A percentile compares a stretch with the other conserved stretches of the same genome.
phyloP scores from a whole-genome alignment of 2,797 vertebrate genomes.

The Enoplosus armatus region DNA sequence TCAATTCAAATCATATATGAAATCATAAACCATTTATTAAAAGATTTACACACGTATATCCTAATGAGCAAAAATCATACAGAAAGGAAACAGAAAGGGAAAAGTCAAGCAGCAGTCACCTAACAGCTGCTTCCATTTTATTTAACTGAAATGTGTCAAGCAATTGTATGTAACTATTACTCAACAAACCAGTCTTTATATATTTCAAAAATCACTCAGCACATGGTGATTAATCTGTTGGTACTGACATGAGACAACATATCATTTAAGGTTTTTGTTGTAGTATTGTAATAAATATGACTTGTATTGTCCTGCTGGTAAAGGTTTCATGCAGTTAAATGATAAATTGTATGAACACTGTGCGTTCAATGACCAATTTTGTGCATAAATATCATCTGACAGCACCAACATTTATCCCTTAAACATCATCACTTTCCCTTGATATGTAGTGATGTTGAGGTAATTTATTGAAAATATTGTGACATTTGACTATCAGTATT shows the following conservation, averaged over 20 bases:
- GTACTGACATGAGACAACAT: neutral
- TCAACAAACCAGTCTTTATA: neutral
- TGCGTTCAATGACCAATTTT: neutral
- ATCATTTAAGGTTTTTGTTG: neutral
- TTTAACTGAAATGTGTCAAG: neutral
- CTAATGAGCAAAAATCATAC: conserved; percentile 2
- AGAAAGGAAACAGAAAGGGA: neutral
- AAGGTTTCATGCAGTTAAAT: neutral
- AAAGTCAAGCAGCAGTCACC: conserved; percentile 19
- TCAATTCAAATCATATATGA: too few relatives aligned
- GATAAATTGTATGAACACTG: neutral
- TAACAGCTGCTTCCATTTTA: conserved; percentile 5
- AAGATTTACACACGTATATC: neutral
- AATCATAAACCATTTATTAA: conserved; percentile 12
- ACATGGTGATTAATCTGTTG: neutral
- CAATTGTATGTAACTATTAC: neutral
- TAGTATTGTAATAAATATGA: neutral
- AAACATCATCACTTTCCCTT: conserved; percentile 9
- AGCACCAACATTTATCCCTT: neutral
- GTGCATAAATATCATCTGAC: neutral
- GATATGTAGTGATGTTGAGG: neutral
- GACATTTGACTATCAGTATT: neutral
- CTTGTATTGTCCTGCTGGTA: neutral
- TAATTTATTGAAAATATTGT: neutral
- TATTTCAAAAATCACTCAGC: neutral